A percentile compares a stretch with the other conserved stretches of the same genome.
Evolutionary conservation across 2,888 invertebrate species (phyloP).

Genomic region (Mesorhabditis spiculigera): DNA sequence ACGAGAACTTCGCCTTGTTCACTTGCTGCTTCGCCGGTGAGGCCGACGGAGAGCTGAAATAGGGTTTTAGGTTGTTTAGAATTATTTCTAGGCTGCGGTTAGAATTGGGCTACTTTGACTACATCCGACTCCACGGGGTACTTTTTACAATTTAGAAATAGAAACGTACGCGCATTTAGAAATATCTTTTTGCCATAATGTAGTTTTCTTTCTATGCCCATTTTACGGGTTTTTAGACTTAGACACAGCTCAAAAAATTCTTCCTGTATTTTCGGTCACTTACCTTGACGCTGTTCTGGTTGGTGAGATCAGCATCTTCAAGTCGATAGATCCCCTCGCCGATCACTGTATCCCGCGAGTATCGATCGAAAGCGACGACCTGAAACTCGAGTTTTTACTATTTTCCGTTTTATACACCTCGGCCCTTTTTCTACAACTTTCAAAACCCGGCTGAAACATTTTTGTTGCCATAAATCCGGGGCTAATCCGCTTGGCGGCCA

Average conservation of each 20-base stretch:
- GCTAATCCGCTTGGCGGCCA: too few species aligned
- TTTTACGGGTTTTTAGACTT: too few species aligned
- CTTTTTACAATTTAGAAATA: background rate
- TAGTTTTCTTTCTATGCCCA: too few species aligned
- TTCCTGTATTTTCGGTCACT: background rate
- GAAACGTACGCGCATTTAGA: background rate
- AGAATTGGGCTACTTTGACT: too few species aligned
- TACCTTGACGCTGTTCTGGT: constrained; percentile 2
- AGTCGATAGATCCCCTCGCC: constrained; percentile 82
- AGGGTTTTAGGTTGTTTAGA: background rate
- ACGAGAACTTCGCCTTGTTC: constrained; percentile 69
- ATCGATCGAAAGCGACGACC: constrained; percentile 83
- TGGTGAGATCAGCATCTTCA: constrained; percentile 59
- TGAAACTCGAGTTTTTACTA: constrained; percentile 9
- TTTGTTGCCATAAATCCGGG: too few species aligned
- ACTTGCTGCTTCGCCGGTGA: constrained; percentile 9
- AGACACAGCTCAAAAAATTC: too few species aligned
- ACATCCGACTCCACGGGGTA: too few species aligned
- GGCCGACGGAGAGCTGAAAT: constrained; percentile 14
- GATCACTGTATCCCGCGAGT: constrained; percentile 94
- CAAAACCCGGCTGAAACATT: too few species aligned
- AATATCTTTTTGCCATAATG: too few species aligned
- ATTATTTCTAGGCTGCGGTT: too few species aligned
- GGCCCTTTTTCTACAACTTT: too few species aligned
- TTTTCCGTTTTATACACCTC: too few species aligned